Base-by-base conservation (phyloP, 2,797 vertebrate species). In the Bovichtus diacanthus region DNA sequence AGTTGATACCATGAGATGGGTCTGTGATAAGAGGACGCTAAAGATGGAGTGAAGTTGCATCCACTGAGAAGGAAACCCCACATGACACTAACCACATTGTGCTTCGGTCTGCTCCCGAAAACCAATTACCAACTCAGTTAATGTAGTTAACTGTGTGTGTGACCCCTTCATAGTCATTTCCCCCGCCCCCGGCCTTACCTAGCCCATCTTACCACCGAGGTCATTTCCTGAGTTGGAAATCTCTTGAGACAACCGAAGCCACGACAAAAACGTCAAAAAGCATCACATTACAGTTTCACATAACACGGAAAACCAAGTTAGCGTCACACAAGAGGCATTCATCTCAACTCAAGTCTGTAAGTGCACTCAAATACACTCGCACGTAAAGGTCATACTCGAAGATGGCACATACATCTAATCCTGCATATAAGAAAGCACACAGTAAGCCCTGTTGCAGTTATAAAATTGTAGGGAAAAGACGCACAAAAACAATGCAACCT, bases 1-100 rank as follows among this genome's bases (percentile, higher is more conserved):
- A 70, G 83, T 72, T 80, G 54, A 72, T 80, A 70, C 50, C 25
- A 61, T 61, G 46, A 70, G 70, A 63, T 58, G 16, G 21, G 50
- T 50, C 34, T 75, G 56, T 3, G 2, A 44, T 53, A 39, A 55
- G 18, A 47, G 15, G 70, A 75, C 44, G 25, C 13, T 50, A 19
- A 59, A 44, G n/a, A 53, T 29, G 50, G 29, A 64, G 34, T 63
- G n/a, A 9, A 61, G 50, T 55, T 67, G 38, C 1, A 56, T 67
- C 15, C 44, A 43, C 16, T 6, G 34, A 38, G 19, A 44, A 41
- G 38, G 46, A 74, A 77, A 34, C 18, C 10, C 23, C 34, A 66
- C 23, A 36, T 18, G 59, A 50, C 11, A 16, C n/a, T 38, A 16
- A 41, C 25, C 34, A 12, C 47, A 54, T 9, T 11, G n/a, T 54